These are phyloP conservation scores for Magallana ariakensis DNA, from an alignment of 1,140 invertebrate species.

Conservation along the genomic window DNA sequence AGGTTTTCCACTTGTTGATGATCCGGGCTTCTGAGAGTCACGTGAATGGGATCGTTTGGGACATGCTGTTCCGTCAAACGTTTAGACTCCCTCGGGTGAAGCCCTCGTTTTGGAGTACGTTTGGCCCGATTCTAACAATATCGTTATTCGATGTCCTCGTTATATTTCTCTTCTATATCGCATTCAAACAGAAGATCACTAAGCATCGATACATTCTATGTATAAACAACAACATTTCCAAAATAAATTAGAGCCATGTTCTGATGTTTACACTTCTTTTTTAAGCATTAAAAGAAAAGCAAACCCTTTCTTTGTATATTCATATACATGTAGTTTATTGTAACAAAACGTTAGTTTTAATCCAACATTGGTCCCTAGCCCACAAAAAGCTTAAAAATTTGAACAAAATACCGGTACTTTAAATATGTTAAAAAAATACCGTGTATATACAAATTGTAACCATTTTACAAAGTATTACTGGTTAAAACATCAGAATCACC, in stretches of 20 bases:
- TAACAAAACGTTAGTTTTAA: not conserved
- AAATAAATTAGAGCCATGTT: not conserved
- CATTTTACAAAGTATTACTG: no score
- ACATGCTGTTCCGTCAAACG: not conserved
- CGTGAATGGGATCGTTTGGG: conserved; percentile 20
- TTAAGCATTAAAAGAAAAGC: not conserved
- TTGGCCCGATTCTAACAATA: not conserved
- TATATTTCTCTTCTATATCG: not conserved
- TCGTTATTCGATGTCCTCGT: not conserved
- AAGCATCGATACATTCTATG: not conserved
- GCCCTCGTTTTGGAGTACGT: conserved; percentile 33
- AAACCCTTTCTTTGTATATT: not conserved
- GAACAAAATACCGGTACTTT: not conserved
- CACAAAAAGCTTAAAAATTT: not conserved
- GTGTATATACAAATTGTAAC: no score
- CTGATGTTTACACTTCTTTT: not conserved
- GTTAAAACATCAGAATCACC: no score
- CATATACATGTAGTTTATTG: not conserved
- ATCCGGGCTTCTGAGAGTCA: not conserved
- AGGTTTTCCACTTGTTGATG: conserved; percentile 30
- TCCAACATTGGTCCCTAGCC: not conserved
- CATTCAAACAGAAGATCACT: not conserved
- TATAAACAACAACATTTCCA: not conserved
- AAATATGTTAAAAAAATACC: no score
- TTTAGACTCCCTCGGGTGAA: not conserved